Percentiles rank a stretch among this genome's conserved stretches.
Conservation (phyloP, 1,140 invertebrate genomes). For the silkworm (Bombyx mori) region ASM3026992v2 NC_085118.1:5394001-5394500, state of each 20-base stretch:
- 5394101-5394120: conserved; percentile 24
- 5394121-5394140: conserved; percentile 54
- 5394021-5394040: conserved; percentile 2
- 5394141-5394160: conserved; percentile 18
- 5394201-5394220: conserved; percentile 28
- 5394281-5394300: conserved; percentile 13
- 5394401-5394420: too few species aligned
- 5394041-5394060: not conserved
- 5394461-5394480: too few species aligned
- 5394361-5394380: too few species aligned
- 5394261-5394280: conserved; percentile 24
- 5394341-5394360: too few species aligned
- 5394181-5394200: conserved; percentile 55
- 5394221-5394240: conserved; percentile 50
- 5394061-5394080: not conserved
- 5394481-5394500: too few species aligned
- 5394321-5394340: too few species aligned
- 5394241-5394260: conserved; percentile 48
- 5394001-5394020: not conserved
- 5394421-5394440: too few species aligned
- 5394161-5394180: conserved; percentile 47
- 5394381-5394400: too few species aligned
- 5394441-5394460: too few species aligned
- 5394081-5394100: conserved; percentile 46
- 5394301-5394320: too few species aligned